Evolutionary conservation across 1,140 invertebrate species (phyloP).

Genomic region (Galendromus occidentalis): DNA sequence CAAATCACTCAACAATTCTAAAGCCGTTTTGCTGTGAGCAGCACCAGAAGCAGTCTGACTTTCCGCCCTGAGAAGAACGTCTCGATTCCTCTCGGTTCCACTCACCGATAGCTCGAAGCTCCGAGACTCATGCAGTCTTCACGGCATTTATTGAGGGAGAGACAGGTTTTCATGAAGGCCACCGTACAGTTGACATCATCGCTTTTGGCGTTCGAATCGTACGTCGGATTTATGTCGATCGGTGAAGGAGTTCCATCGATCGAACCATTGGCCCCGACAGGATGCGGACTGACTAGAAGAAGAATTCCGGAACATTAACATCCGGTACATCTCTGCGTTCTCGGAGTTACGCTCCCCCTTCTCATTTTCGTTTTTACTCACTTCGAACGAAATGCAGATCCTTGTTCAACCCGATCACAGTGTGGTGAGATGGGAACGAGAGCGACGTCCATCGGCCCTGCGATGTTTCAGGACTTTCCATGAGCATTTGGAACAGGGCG

Average conservation of each 20-base stretch:
- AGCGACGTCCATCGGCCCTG: conserved; percentile 46
- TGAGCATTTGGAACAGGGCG: conserved; percentile 57
- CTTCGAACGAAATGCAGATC: conserved; percentile 38
- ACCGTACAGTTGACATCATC: conserved; percentile 60
- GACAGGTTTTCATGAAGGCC: conserved; percentile 71
- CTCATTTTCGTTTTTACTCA: conserved; percentile 34
- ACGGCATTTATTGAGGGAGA: conserved; percentile 67
- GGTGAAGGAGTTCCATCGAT: not conserved
- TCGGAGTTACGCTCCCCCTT: not conserved
- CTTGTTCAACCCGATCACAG: conserved; percentile 31
- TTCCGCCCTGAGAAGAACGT: too few species aligned
- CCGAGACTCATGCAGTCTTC: conserved; percentile 54
- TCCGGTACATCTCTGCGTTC: not conserved
- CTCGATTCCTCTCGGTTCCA: not conserved
- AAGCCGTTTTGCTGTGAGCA: not conserved
- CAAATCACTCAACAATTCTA: too few species aligned
- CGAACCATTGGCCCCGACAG: not conserved
- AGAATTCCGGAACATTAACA: not conserved
- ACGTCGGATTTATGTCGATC: conserved; percentile 7
- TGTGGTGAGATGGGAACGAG: conserved; percentile 30
- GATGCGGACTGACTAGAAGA: not conserved
- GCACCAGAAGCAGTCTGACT: not conserved
- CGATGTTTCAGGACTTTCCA: conserved; percentile 45
- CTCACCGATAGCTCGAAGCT: conserved; percentile 54
- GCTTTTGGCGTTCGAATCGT: not conserved